Evolutionary conservation across 2,888 invertebrate species (phyloP).

Genomic region (Toxonevra muliebris): DNA sequence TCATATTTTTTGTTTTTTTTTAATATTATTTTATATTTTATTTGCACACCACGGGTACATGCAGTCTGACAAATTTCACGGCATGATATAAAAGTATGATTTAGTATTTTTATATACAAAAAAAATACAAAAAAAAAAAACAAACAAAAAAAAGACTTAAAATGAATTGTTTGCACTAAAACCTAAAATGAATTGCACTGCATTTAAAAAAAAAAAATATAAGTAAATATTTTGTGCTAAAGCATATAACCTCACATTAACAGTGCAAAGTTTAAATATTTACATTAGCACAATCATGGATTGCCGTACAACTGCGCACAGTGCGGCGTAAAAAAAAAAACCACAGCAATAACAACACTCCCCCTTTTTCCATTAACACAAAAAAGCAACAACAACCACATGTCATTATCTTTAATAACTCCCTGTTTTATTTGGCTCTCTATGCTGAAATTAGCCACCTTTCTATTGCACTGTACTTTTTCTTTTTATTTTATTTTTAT

Average conservation of each 20-base stretch:
- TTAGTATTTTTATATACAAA: background rate
- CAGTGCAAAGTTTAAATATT: conserved; percentile 14
- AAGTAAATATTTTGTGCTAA: conserved; percentile 22
- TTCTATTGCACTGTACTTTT: conserved; percentile 8
- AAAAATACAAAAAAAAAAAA: conserved; percentile 1
- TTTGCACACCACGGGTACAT: conserved; percentile 18
- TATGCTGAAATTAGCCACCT: conserved; percentile 14
- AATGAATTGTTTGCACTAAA: background rate
- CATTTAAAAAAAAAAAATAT: background rate
- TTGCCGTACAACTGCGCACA: background rate
- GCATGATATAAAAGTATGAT: conserved; percentile 18
- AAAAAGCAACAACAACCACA: conserved; percentile 13
- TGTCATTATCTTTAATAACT: conserved; percentile 30
- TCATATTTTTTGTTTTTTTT: too few species aligned
- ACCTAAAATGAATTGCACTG: background rate
- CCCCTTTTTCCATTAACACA: conserved; percentile 16
- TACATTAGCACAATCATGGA: conserved; percentile 24
- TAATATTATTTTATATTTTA: background rate
- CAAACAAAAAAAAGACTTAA: background rate
- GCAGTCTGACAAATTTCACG: conserved; percentile 34
- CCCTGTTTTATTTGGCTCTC: conserved; percentile 25
- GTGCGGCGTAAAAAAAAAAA: background rate
- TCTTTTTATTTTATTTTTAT: conserved; percentile 19
- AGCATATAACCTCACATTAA: conserved; percentile 19
- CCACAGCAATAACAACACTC: conserved; percentile 16